These are phyloP conservation scores for Jaculus jaculus DNA, from an alignment of 2,113 vertebrate genomes.

Conservation along the genomic window DNA sequence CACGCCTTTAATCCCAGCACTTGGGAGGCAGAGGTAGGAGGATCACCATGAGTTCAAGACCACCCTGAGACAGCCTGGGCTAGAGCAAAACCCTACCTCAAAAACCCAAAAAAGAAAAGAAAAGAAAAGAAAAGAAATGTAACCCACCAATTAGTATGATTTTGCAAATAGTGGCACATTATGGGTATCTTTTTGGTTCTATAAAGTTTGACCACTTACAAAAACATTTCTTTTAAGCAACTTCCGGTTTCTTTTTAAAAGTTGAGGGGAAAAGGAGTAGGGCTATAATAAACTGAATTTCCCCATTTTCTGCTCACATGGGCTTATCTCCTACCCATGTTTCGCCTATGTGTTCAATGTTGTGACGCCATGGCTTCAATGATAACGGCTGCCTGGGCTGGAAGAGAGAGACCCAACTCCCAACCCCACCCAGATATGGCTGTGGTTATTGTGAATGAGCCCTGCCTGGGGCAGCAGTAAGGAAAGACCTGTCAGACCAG, in stretches of 20 bases:
- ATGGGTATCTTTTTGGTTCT: neutral
- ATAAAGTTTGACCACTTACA: neutral
- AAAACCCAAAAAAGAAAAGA: too few species aligned
- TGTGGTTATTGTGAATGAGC: neutral
- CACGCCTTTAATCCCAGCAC: too few species aligned
- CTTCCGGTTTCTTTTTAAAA: neutral
- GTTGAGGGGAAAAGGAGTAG: neutral
- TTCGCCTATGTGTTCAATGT: neutral
- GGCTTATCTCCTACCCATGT: neutral
- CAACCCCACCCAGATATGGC: neutral
- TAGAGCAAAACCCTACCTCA: too few species aligned
- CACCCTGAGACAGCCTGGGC: too few species aligned
- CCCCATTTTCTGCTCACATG: neutral
- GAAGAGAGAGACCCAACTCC: neutral
- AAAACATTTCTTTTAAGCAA: constrained; percentile 12
- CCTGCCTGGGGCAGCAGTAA: neutral
- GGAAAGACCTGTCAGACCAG: neutral
- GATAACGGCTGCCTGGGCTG: neutral
- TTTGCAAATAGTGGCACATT: neutral
- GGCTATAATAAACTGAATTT: neutral
- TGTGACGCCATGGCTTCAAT: too few species aligned
- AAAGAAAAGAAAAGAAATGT: too few species aligned
- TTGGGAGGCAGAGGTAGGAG: too few species aligned
- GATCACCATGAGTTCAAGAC: too few species aligned
- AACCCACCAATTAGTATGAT: neutral